Conservation (phyloP, 2,113 vertebrate genomes). For the Centropus bengalensis region DNA sequence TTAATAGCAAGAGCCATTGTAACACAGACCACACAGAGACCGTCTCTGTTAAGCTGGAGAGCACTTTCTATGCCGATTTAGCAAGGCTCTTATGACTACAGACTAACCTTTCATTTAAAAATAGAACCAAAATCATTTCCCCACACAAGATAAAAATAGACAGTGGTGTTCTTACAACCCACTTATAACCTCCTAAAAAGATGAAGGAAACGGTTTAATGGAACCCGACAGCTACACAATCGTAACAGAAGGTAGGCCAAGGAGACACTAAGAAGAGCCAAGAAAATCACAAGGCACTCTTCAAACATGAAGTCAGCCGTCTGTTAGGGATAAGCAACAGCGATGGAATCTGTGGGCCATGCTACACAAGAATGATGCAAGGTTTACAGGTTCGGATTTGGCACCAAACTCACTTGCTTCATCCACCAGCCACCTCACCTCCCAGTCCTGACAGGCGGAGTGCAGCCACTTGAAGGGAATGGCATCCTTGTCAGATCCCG, state of each 20-base stretch:
- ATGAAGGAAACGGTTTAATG: slow-evolving; percentile 12
- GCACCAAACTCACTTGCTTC: not conserved
- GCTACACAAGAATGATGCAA: not conserved
- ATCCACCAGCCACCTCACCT: not conserved
- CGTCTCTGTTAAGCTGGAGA: not conserved
- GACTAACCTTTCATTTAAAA: slow-evolving; percentile 46
- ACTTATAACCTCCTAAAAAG: slow-evolving; percentile 10
- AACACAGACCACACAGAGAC: not conserved
- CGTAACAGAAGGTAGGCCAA: slow-evolving; percentile 25
- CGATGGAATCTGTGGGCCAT: not conserved
- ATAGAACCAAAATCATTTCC: slow-evolving; percentile 28
- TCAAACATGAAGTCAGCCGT: not conserved
- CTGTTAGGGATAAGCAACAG: not conserved
- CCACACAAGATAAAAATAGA: slow-evolving; percentile 38
- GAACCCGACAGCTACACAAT: slow-evolving; percentile 1
- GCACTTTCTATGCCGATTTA: not conserved
- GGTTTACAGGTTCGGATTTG: not conserved
- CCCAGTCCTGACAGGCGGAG: rapidly evolving
- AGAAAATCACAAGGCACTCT: slow-evolving; percentile 21
- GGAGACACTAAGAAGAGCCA: slow-evolving; percentile 24
- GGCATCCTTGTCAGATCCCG: not conserved
- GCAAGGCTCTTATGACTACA: slow-evolving; percentile 16
- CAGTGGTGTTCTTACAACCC: not conserved
- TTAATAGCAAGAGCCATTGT: not conserved
- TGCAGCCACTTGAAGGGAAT: not conserved